phyloP scores from a whole-genome alignment of 53 echinoderm and acorn worm genomes.

The Apostichopus leukothele region DNA sequence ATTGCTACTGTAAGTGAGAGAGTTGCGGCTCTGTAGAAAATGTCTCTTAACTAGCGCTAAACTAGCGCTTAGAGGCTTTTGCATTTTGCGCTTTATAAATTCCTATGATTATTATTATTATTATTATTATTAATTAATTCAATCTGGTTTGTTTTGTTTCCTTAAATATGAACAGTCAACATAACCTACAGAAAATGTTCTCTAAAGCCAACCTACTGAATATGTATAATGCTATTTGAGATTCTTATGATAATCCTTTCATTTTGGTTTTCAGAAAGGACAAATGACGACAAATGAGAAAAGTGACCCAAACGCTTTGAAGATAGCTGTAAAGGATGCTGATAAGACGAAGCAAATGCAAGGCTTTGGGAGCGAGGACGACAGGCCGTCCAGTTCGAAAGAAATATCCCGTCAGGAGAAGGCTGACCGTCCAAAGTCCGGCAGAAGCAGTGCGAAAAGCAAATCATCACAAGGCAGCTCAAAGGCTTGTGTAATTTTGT shows the following conservation, averaged over 20 bases:
- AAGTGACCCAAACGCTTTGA: slow-evolving; percentile 96
- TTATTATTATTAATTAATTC: too few relatives aligned
- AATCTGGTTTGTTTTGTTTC: too few relatives aligned
- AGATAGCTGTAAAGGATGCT: slow-evolving; percentile 82
- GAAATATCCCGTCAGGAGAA: slow-evolving; percentile 15
- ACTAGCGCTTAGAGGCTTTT: too few relatives aligned
- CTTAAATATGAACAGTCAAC: too few relatives aligned
- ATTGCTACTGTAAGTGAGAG: too few relatives aligned
- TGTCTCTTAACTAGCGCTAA: too few relatives aligned
- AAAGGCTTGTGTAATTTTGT: slow-evolving; percentile 40
- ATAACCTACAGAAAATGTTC: background rate
- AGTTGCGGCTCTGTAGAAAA: too few relatives aligned
- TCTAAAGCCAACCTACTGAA: background rate
- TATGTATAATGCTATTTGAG: background rate
- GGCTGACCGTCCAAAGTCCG: slow-evolving; percentile 6
- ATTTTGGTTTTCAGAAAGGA: slow-evolving; percentile 69
- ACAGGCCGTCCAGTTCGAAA: slow-evolving; percentile 25
- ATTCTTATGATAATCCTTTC: background rate
- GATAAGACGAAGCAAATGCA: slow-evolving; percentile 66
- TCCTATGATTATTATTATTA: too few relatives aligned
- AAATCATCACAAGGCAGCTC: slow-evolving; percentile 25
- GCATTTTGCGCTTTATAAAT: too few relatives aligned
- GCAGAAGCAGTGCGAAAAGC: background rate
- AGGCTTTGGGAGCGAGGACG: slow-evolving; percentile 59
- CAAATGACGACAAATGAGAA: slow-evolving; percentile 74